Evolutionary conservation across 1,140 invertebrate genomes (phyloP), one percentile per base, ranked within the genome.

Genomic region (Philotrypesis tridentata): DNA sequence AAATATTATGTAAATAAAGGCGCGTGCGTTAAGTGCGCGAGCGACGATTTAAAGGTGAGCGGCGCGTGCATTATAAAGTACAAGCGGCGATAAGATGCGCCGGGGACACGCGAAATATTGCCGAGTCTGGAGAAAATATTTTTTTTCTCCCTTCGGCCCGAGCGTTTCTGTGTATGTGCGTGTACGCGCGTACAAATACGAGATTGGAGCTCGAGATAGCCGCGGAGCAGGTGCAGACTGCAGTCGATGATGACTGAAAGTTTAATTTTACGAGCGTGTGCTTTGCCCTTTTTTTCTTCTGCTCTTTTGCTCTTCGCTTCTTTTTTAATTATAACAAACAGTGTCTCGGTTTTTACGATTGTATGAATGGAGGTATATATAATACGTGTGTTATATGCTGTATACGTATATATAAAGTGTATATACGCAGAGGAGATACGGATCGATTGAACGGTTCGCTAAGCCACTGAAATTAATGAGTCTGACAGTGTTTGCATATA

Each of bases 1-100:
- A 85, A 88, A 89, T 87, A 89, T 89, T 90, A 90, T 90, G 89
- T 89, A 89, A 89, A 90, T 90, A 89, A 83, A 88, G 86, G 85
- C 82, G 68, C 73, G 82, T 80, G 86, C 85, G 84, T 85, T 82
- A 85, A 86, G 82, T 79, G 78, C 48, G 17, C 40, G 40, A 43
- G 48, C 48, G 78, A 77, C 84, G 79, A 82, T 86, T 81, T 80
- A 83, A 75, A 82, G 73, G 65, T 37, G 73, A 68, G 37, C 60
- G 48, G 27, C 73, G 60, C 61, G 31, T 73, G 80, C 48, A 82
- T 82, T 76, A 82, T 82, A 82, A 70, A 82, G 37, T 61, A 76
- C 70, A 60, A 77, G 48, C 48, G 6, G 63, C 75, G 40, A 70
- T 79, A 79, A 79, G 77, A 55, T 55, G 48, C 21, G 21, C 48